These are phyloP conservation scores for Limnephilus marmoratus DNA, from an alignment of 2,888 invertebrate genomes.

Conservation along the genomic window DNA sequence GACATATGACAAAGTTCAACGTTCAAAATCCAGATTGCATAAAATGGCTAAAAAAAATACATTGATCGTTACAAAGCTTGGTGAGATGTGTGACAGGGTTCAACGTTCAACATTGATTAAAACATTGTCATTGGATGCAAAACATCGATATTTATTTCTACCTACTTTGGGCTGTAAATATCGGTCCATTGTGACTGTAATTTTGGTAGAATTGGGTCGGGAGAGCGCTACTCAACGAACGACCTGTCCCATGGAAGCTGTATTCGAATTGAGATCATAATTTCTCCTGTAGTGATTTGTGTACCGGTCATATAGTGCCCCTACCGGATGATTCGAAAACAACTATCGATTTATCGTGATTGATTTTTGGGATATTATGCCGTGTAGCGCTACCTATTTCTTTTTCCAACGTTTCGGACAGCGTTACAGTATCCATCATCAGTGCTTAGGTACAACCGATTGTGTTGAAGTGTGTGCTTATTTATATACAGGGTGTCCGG, in stretches of 20 bases:
- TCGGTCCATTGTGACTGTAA: not conserved
- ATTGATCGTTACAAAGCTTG: not conserved
- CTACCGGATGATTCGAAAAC: not conserved
- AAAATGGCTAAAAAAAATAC: not conserved
- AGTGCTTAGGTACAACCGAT: no score
- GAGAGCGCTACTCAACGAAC: not conserved
- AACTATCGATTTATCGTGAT: not conserved
- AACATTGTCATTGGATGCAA: not conserved
- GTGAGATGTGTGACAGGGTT: not conserved
- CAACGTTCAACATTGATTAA: not conserved
- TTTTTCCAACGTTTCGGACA: no score
- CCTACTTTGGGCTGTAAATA: not conserved
- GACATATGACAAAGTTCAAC: not conserved
- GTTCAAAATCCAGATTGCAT: not conserved
- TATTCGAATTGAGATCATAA: conserved; percentile 29
- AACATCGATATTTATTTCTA: not conserved
- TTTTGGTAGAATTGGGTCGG: not conserved
- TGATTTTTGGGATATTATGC: no score
- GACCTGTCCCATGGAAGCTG: conserved; percentile 2
- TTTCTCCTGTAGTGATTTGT: conserved; percentile 7
- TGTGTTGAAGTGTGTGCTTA: no score
- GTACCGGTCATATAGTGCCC: not conserved
- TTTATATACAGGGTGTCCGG: no score
- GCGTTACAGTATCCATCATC: no score
- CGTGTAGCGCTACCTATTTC: no score